These are phyloP conservation scores for Sarcophaga bullata DNA, from an alignment of 1,140 invertebrate genomes.

Conservation along the genomic window DNA sequence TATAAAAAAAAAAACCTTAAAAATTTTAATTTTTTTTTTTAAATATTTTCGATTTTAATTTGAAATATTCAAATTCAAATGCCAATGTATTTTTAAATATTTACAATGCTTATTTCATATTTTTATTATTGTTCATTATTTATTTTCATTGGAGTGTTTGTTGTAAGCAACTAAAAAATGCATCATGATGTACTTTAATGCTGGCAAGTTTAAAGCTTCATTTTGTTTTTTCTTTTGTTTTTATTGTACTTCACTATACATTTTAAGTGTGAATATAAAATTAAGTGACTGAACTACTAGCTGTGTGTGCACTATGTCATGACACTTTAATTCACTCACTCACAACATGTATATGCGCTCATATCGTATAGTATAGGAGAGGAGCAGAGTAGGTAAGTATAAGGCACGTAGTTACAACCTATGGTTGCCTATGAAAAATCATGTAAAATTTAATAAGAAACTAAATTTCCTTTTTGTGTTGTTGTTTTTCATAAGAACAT, in stretches of 20 bases:
- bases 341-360: background rate
- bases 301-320: slow-evolving; percentile 7
- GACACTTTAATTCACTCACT: slow-evolving; percentile 5
- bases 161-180: too few relatives aligned
- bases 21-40: background rate
- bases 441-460: too few relatives aligned
- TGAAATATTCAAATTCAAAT: background rate
- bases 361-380: background rate
- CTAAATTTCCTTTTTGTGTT: too few relatives aligned
- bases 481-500: too few relatives aligned
- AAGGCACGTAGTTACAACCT: too few relatives aligned
- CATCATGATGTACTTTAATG: background rate
- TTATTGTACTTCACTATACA: background rate
- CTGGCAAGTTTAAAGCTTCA: background rate
- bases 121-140: background rate
- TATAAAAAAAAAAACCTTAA: background rate
- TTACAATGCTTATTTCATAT: background rate
- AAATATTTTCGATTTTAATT: background rate
- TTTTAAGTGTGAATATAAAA: slow-evolving; percentile 19
- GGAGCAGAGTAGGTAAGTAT: background rate
- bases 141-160: background rate
- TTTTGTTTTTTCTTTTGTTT: background rate
- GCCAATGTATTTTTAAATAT: background rate
- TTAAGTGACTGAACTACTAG: slow-evolving; percentile 19
- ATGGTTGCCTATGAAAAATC: too few relatives aligned